A percentile compares a stretch with the other conserved stretches of the same genome.
phyloP scores from a whole-genome alignment of 64 coral and sea anemone genomes.

The Actinia equina region DNA sequence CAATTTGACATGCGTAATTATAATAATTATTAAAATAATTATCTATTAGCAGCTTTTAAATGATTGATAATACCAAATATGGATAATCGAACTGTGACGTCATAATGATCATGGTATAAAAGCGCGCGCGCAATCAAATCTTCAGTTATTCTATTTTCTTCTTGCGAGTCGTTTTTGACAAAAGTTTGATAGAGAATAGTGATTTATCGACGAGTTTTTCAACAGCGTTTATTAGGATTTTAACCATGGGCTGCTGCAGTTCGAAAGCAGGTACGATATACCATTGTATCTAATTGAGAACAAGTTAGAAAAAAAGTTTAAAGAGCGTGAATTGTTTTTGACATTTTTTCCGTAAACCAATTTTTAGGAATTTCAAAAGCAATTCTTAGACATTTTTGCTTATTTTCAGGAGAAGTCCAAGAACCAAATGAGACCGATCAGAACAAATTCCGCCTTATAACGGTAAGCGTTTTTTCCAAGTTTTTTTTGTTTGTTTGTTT shows the following conservation, averaged over 20 bases:
- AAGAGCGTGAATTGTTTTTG: not conserved
- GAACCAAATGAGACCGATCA: not conserved
- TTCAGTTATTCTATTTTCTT: not conserved
- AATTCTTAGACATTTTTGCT: too few relatives aligned
- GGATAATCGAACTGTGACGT: not conserved
- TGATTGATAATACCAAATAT: not conserved
- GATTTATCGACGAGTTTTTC: not conserved
- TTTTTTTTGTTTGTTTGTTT: too few relatives aligned
- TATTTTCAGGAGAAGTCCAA: not conserved
- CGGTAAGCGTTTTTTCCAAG: not conserved
- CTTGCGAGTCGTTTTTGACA: not conserved
- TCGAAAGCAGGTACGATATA: not conserved
- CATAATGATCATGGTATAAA: not conserved
- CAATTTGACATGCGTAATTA: not conserved
- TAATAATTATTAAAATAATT: not conserved
- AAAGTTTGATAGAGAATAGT: slow-evolving; percentile 6
- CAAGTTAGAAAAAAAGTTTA: too few relatives aligned
- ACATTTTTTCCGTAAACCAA: not conserved
- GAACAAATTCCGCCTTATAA: not conserved
- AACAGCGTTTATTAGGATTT: not conserved
- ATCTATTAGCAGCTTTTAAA: not conserved
- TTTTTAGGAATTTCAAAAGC: too few relatives aligned
- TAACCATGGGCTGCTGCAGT: not conserved
- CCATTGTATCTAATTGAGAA: too few relatives aligned
- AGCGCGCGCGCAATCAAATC: not conserved